Evolutionary conservation across 2,797 vertebrate genomes (phyloP).

Genomic region (Cryptoprocta ferox): DNA sequence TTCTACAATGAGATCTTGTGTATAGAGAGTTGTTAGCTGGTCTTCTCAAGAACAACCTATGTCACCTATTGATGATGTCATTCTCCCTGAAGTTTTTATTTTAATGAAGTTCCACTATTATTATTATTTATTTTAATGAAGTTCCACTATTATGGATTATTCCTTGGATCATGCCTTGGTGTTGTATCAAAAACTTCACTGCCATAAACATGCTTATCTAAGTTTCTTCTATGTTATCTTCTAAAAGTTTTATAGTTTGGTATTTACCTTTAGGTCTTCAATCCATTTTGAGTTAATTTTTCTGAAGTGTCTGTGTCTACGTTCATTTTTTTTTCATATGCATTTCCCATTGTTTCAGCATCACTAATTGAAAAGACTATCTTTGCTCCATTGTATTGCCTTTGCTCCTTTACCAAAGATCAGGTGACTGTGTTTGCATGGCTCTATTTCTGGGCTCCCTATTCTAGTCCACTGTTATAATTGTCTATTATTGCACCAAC

Average conservation of each 20-base stretch:
- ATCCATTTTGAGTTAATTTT: not conserved
- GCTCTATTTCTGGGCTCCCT: not conserved
- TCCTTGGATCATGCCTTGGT: not conserved
- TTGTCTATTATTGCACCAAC: not conserved
- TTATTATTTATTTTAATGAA: not conserved
- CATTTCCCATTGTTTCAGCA: not conserved
- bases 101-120: not conserved
- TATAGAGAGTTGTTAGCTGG: not conserved
- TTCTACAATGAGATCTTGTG: not conserved
- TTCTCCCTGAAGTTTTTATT: not conserved
- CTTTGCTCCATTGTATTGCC: not conserved
- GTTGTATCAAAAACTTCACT: not conserved
- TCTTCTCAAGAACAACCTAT: not conserved
- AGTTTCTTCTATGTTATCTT: not conserved
- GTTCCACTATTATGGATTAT: not conserved
- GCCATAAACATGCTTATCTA: not conserved
- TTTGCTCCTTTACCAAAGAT: not conserved
- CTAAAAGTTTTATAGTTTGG: not conserved
- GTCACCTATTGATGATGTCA: not conserved
- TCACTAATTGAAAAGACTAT: not conserved
- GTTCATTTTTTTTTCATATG: not conserved
- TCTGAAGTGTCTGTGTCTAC: not conserved
- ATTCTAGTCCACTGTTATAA: not conserved
- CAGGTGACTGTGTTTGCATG: not conserved
- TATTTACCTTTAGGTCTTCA: not conserved